phyloP scores from a whole-genome alignment of 2,888 invertebrate species.

The Geophilus truncorum region DNA sequence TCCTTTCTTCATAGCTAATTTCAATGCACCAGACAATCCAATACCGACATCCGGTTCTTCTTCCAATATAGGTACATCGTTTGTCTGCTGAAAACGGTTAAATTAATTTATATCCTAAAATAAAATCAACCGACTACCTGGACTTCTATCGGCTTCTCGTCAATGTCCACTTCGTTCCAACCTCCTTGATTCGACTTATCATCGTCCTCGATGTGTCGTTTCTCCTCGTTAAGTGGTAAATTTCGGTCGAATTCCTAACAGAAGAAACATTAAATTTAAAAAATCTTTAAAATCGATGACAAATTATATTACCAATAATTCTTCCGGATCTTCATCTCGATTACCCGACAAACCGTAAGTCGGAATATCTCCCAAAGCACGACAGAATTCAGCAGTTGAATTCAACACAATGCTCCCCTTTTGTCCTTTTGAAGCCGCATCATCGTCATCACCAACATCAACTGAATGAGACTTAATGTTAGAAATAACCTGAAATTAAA shows the following conservation, averaged over 20 bases:
- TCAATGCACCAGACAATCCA: constrained; percentile 88
- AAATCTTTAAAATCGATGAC: neutral
- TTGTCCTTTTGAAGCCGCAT: neutral
- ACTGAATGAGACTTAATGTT: neutral
- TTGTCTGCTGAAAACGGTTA: constrained; percentile 37
- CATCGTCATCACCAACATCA: neutral
- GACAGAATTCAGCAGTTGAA: constrained; percentile 93
- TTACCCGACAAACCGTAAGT: constrained; percentile 89
- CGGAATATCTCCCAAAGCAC: constrained; percentile 90
- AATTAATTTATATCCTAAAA: neutral
- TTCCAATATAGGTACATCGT: constrained; percentile 64
- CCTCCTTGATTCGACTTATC: constrained; percentile 61
- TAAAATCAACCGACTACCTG: constrained; percentile 39
- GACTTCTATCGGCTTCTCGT: constrained; percentile 48
- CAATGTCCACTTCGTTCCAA: constrained; percentile 76
- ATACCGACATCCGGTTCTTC: constrained; percentile 86
- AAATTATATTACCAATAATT: constrained; percentile 54
- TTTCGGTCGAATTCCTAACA: constrained; percentile 55
- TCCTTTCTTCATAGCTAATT: constrained; percentile 87
- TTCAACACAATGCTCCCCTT: constrained; percentile 66
- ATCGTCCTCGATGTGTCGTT: constrained; percentile 51
- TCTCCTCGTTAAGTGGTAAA: constrained; percentile 44
- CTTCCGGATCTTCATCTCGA: constrained; percentile 72
- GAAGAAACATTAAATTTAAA: neutral
- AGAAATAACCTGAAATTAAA: neutral